Percentiles rank a stretch among this genome's conserved stretches.
These are phyloP conservation scores for Lethrus apterus DNA, from an alignment of 1,140 invertebrate species.

Conservation along the genomic window DNA sequence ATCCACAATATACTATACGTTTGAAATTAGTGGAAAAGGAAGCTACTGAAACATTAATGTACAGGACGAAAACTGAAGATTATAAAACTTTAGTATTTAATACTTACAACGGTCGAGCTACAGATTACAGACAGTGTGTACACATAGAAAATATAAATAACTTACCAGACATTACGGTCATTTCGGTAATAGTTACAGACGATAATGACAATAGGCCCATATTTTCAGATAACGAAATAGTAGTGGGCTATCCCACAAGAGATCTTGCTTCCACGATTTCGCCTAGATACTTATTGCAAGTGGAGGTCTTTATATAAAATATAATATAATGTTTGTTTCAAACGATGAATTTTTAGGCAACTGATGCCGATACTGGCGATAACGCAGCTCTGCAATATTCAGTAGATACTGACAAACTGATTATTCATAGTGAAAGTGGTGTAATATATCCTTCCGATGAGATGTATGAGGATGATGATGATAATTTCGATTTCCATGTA, in stretches of 20 bases:
- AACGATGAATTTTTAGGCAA: conserved; percentile 24
- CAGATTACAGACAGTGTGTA: too few relatives aligned
- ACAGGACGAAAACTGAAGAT: too few relatives aligned
- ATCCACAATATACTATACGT: too few relatives aligned
- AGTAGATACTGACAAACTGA: conserved; percentile 19
- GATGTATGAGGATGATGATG: conserved; percentile 4
- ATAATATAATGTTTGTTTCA: conserved; percentile 18
- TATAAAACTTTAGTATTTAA: too few relatives aligned
- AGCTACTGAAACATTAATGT: too few relatives aligned
- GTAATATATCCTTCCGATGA: conserved; percentile 29
- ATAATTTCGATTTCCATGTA: conserved; percentile 14
- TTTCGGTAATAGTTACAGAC: conserved; percentile 45
- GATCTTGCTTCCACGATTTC: conserved; percentile 38
- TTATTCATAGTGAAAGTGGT: conserved; percentile 27
- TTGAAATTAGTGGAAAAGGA: too few relatives aligned
- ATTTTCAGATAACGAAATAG: conserved; percentile 40
- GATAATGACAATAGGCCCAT: conserved; percentile 45
- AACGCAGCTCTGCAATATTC: conserved; percentile 28
- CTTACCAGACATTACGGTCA: conserved; percentile 37
- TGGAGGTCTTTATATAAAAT: too few relatives aligned
- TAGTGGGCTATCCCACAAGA: conserved; percentile 42
- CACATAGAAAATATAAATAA: neutral
- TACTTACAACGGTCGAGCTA: too few relatives aligned
- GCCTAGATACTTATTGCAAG: conserved; percentile 40
- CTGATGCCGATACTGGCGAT: conserved; percentile 26